Conservation (phyloP, 2,113 vertebrate genomes). For the Proterorhinus semilunaris region DNA sequence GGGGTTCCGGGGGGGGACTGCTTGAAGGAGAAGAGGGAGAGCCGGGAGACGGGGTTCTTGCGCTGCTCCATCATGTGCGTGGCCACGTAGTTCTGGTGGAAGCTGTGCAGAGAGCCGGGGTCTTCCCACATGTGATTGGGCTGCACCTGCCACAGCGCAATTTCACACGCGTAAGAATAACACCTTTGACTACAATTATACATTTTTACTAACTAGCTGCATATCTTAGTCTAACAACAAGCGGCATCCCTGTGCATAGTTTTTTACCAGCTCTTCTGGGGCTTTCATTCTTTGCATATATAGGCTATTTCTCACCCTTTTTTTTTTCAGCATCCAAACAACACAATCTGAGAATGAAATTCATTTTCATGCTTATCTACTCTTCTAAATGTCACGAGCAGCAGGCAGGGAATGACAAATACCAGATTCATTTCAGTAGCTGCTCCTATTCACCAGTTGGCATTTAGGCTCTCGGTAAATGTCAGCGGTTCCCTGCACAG, state of each 20-base stretch:
- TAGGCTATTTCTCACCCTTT: not conserved
- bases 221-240: not conserved
- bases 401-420: constrained; percentile 6
- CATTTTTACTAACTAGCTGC: not conserved
- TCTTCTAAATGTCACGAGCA: constrained; percentile 3
- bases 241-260: not conserved
- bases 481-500: not conserved
- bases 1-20: constrained; percentile 96
- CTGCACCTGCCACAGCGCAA: constrained; percentile 75
- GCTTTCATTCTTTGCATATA: not conserved
- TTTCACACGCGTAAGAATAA: not conserved
- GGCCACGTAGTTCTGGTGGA: constrained; percentile 97
- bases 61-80: constrained; percentile 95
- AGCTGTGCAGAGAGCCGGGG: constrained; percentile 93
- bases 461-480: constrained; percentile 6
- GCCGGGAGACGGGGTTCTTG: constrained; percentile 92
- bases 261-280: not conserved
- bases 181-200: not conserved
- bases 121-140: constrained; percentile 96
- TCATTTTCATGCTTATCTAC: constrained; percentile 1
- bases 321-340: not conserved
- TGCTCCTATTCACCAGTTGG: not conserved
- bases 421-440: not conserved
- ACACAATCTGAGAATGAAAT: constrained; percentile 3
- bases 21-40: constrained; percentile 98